Evolutionary conservation across 1,140 invertebrate species (phyloP), one percentile per base, ranked within the genome.

Genomic region (Homalodisca vitripennis): DNA sequence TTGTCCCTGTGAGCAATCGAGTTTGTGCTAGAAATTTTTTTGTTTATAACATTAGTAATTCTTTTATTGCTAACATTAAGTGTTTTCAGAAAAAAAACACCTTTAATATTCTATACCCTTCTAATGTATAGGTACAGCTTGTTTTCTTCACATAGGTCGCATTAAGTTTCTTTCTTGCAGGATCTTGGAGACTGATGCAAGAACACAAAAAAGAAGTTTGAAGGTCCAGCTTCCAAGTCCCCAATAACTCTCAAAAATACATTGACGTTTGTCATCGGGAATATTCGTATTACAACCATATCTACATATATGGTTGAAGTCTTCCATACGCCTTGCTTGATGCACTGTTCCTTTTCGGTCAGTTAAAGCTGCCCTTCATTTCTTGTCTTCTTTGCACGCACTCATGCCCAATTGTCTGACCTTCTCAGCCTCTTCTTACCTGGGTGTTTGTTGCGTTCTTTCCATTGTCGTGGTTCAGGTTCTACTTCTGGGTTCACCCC

Each of bases 51-150:
- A 47, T 66, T 20, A 20, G 27, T 27, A 20, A 24, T 1, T 13
- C 64, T 32, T 47, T 47, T 32, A 47, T 47, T 24, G 20, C 20
- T 30, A 47, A 66, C 31, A 26, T 26, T 41, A 66, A 66, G 64
- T 3, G 64, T 66, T 66, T 66, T 66, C 1, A 66, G 20, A 66
- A 24, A 47, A n/a, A n/a, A n/a, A 47, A 66, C 26, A 22, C 1
- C 41, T 66, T 66, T 14, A 17, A 47, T 6, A 66, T 41, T 41
- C 64, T 66, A 24, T 47, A 1, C 10, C 41, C 64, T 20, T 2
- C 1, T 10, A 66, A 41, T 3, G 2, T 46, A 22, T 24, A 30
- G 17, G 12, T 10, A 24, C 27, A 3, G 31, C 64, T 47, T 13
- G 20, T 26, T 22, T 48, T n/a, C 26, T 66, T 66, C 3, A 47